Evolutionary conservation across 2,797 vertebrate species (phyloP).

Genomic region (Zonotrichia albicollis): DNA sequence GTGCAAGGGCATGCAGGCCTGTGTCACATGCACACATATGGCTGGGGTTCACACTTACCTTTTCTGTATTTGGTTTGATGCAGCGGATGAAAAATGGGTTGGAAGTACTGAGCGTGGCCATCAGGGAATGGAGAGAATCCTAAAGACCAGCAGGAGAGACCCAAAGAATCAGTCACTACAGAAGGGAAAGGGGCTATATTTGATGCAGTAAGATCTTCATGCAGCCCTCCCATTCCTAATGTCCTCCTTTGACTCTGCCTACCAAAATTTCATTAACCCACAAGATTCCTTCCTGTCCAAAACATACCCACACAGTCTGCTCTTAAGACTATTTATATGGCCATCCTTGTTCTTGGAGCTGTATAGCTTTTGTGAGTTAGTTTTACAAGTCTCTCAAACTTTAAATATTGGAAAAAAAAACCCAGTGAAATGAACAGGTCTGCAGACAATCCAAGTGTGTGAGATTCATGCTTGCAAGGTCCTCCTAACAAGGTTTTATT

Average conservation of each 20-base stretch:
- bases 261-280: neutral
- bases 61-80: constrained; percentile 93
- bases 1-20: neutral
- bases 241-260: neutral
- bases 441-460: neutral
- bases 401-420: neutral
- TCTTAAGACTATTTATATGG: neutral
- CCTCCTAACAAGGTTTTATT: neutral
- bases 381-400: neutral
- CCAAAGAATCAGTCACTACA: neutral
- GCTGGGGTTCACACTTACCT: constrained; percentile 75
- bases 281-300: neutral
- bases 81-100: constrained; percentile 95
- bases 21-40: neutral
- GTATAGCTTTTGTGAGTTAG: neutral
- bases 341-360: neutral
- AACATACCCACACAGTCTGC: neutral
- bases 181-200: neutral
- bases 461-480: neutral
- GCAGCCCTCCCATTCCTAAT: neutral
- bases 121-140: constrained; percentile 92
- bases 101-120: constrained; percentile 89
- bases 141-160: constrained; percentile 63
- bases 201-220: neutral
- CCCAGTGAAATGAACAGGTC: neutral